These are phyloP conservation scores for Adelphocoris suturalis DNA, from an alignment of 2,888 invertebrate species.

Conservation along the genomic window DNA sequence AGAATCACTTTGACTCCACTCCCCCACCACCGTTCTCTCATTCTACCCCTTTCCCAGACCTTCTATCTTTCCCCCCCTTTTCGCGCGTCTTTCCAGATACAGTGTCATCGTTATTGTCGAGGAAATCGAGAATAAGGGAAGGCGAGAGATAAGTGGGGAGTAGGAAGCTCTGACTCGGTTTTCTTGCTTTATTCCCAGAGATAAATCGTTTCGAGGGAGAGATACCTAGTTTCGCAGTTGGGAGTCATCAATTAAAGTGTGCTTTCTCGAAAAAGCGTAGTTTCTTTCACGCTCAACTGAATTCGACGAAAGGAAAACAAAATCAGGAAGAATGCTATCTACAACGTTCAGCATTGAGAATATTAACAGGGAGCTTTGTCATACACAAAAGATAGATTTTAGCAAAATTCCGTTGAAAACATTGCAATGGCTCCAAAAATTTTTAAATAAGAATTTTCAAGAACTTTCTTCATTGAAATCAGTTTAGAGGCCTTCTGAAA, in stretches of 20 bases:
- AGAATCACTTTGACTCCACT: conserved; percentile 43
- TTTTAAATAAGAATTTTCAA: no score
- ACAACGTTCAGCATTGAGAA: not conserved
- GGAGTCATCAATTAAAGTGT: conserved; percentile 26
- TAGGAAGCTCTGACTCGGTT: conserved; percentile 20
- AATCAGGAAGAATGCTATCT: not conserved
- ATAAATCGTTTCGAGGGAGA: conserved; percentile 37
- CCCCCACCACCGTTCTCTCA: not conserved
- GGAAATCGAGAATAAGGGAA: conserved; percentile 62
- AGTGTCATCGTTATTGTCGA: conserved; percentile 58
- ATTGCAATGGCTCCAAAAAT: no score
- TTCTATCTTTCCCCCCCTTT: not conserved
- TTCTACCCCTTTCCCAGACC: conserved; percentile 6
- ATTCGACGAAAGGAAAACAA: not conserved
- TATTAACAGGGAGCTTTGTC: not conserved
- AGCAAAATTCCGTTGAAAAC: no score
- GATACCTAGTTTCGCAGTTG: conserved; percentile 36
- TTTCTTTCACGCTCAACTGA: not conserved
- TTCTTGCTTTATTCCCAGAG: conserved; percentile 37
- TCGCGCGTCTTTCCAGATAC: conserved; percentile 40
- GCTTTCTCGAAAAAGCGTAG: conserved; percentile 7
- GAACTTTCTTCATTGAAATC: no score
- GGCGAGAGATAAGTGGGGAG: conserved; percentile 8
- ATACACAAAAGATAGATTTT: no score
- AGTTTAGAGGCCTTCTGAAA: no score